A percentile compares a stretch with the other conserved stretches of the same genome.
Conservation (phyloP, 2,113 vertebrate species). For the Gallinago undulata region DNA sequence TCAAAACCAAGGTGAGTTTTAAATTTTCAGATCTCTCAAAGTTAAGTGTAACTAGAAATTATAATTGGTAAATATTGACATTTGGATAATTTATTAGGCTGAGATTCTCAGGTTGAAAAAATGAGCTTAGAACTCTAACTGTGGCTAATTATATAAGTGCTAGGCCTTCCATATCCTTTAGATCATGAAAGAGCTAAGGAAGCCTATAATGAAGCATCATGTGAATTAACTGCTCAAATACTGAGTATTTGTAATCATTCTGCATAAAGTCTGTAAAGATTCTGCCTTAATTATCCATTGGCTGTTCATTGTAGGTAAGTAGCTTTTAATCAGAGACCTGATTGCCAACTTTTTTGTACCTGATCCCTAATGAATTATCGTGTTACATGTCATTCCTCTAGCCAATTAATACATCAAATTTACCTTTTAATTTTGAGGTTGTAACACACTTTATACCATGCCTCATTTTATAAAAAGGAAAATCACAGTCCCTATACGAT, state of each 20-base stretch:
- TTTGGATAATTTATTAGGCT: not conserved
- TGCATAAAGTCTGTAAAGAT: not conserved
- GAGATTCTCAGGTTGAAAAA: not conserved
- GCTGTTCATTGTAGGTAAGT: not conserved
- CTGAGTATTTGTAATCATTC: not conserved
- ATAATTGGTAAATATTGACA: not conserved
- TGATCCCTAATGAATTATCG: not conserved
- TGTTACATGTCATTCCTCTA: not conserved
- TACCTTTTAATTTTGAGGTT: not conserved
- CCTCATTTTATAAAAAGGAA: not conserved
- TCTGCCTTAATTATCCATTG: not conserved
- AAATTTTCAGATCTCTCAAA: not conserved
- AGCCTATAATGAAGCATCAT: not conserved
- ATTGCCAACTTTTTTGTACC: not conserved
- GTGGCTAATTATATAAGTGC: not conserved
- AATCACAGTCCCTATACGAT: not conserved
- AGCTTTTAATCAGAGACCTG: not conserved
- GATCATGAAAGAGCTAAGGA: not conserved
- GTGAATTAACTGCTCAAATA: not conserved
- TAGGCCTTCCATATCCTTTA: not conserved
- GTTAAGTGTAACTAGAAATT: not conserved
- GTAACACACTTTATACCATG: not conserved
- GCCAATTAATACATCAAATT: not conserved
- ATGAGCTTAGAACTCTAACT: not conserved
- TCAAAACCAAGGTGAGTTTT: not conserved